These are phyloP conservation scores for Apolygus lucorum DNA, from an alignment of 1,140 invertebrate genomes.

Conservation along the genomic window DNA sequence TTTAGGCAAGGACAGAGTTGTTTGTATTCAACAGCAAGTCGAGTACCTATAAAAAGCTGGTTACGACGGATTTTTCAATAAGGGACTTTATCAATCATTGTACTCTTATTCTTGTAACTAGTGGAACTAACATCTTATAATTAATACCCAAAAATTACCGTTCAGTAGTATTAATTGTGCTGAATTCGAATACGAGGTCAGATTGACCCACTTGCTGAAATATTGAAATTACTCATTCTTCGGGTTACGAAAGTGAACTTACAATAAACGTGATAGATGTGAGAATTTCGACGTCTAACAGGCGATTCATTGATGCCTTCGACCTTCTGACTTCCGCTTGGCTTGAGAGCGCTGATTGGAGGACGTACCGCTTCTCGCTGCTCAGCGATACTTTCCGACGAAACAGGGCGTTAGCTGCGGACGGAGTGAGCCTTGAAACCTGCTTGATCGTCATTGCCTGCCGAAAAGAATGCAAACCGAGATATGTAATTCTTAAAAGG, in stretches of 20 bases:
- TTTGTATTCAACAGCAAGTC: too few relatives aligned
- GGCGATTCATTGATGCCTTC: not conserved
- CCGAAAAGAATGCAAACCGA: constrained; percentile 9
- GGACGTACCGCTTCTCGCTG: too few relatives aligned
- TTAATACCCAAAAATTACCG: too few relatives aligned
- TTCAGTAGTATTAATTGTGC: too few relatives aligned
- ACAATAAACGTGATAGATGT: not conserved
- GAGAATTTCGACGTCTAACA: not conserved
- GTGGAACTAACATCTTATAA: too few relatives aligned
- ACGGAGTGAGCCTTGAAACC: not conserved
- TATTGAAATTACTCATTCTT: not conserved
- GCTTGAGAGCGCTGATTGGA: not conserved
- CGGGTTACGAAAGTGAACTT: not conserved
- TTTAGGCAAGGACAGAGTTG: too few relatives aligned
- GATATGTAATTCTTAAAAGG: constrained; percentile 13
- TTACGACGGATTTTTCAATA: too few relatives aligned
- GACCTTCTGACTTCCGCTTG: not conserved
- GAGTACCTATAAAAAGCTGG: too few relatives aligned
- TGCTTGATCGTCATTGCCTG: not conserved
- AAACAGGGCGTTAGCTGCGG: constrained; percentile 3
- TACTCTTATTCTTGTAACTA: too few relatives aligned
- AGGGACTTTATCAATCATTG: too few relatives aligned
- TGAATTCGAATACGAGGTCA: too few relatives aligned
- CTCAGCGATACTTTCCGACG: not conserved
- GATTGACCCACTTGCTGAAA: not conserved